Evolutionary conservation across 1,140 invertebrate genomes (phyloP), one percentile per base, ranked within the genome.

Genomic region (Meloidogyne hapla): DNA sequence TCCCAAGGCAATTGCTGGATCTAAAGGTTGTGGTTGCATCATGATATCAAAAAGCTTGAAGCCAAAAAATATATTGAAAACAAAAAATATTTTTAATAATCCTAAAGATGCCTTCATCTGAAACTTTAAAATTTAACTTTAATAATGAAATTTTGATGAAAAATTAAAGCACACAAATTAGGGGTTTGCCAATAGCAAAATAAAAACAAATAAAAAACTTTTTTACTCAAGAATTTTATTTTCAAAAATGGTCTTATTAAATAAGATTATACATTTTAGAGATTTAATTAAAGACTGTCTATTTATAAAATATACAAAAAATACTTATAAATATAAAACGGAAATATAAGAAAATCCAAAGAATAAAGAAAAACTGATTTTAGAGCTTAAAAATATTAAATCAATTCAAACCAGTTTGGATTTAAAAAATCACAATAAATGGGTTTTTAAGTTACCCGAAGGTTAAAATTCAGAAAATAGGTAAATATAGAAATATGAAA

Each of bases 11-110:
- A 73, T 25, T 26, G 56, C 21, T 3, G 71, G 48, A 64, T 73
- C 71, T 45, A 73, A 63, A 23, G 21, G 56, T 73, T 73, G 71
- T 23, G 71, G 71, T n/a, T 21, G 26, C 23, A 64, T 56, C 5
- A 13, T 56, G 8, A 56, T 56, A 1, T n/a, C 18, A 21, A n/a
- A 21, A 6, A 56, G 18, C n/a, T 56, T n/a, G n/a, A 8, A 56
- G 4, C 2, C 3, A n/a, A 56, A 56, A 56, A 56, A 8, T 56
- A 56, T 56, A 56, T 56, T 6, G 18, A 56, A 21, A 5, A n/a
- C 18, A 8, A 56, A 56, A n/a, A 6, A 56, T 56, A 56, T 56
- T n/a, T 56, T 56, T 56, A 6, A n/a, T 9, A 9, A n/a, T 6
- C 8, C 1, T 8, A 42, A 42, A 42, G 40, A 15, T 15, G 8